Evolutionary conservation across 2,797 vertebrate species (phyloP).

Genomic region (Chaenodraco wilsoni): DNA sequence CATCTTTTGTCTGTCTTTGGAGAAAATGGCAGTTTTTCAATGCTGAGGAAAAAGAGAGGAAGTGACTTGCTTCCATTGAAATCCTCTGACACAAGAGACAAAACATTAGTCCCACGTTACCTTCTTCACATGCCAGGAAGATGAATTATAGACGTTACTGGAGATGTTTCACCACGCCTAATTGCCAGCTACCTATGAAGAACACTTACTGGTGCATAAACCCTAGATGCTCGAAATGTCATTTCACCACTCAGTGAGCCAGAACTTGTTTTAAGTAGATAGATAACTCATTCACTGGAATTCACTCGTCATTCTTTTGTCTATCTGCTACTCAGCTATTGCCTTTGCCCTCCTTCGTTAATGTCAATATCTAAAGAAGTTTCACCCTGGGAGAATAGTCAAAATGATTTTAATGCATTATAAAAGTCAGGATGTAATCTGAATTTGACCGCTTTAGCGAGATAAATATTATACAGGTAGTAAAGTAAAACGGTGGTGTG

Average conservation of each 20-base stretch:
- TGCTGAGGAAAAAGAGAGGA: slow-evolving; percentile 32
- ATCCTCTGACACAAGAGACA: slow-evolving; percentile 58
- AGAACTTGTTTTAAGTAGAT: slow-evolving; percentile 62
- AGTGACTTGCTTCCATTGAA: slow-evolving; percentile 54
- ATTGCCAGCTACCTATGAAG: slow-evolving; percentile 66
- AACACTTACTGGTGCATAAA: slow-evolving; percentile 64
- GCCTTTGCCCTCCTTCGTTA: slow-evolving; percentile 39
- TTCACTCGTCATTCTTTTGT: slow-evolving; percentile 51
- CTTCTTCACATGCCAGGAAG: slow-evolving; percentile 50
- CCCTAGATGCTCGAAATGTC: slow-evolving; percentile 57
- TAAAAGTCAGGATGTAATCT: slow-evolving; percentile 12
- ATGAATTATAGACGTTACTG: slow-evolving; percentile 63
- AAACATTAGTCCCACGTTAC: slow-evolving; percentile 51
- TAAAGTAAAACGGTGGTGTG: neutral
- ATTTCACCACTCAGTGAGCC: slow-evolving; percentile 75
- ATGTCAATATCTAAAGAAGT: slow-evolving; percentile 20
- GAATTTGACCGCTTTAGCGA: neutral
- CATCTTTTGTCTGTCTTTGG: slow-evolving; percentile 49
- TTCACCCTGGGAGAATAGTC: neutral
- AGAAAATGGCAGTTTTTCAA: slow-evolving; percentile 60
- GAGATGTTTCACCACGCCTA: slow-evolving; percentile 61
- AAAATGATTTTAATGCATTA: neutral
- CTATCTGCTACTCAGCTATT: slow-evolving; percentile 36
- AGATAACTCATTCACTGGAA: slow-evolving; percentile 69
- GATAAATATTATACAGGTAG: neutral